Evolutionary conservation across 2,113 vertebrate genomes (phyloP).

Genomic region (Beaufortia kweichowensis): DNA sequence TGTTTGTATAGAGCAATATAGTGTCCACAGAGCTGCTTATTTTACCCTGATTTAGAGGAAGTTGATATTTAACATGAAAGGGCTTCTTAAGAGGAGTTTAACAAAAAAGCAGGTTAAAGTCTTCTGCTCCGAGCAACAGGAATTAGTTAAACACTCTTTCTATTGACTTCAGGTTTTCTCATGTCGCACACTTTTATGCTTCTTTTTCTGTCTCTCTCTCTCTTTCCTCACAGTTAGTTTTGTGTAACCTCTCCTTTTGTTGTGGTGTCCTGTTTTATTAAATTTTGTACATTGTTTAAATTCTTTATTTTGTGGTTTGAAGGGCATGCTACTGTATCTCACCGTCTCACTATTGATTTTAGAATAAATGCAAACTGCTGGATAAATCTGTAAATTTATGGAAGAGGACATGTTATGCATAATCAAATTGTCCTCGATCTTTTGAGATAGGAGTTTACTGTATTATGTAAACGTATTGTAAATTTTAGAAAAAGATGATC

Average conservation of each 20-base stretch:
- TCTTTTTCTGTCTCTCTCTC: not conserved
- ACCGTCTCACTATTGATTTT: constrained; percentile 28
- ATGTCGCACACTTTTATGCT: not conserved
- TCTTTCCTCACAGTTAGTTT: not conserved
- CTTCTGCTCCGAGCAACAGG: constrained; percentile 62
- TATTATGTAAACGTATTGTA: too few relatives aligned
- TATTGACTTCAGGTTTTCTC: constrained; percentile 15
- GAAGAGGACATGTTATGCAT: too few relatives aligned
- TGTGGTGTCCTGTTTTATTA: too few relatives aligned
- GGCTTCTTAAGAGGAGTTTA: constrained; percentile 70
- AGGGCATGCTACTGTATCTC: constrained; percentile 47
- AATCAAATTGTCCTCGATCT: too few relatives aligned
- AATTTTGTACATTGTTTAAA: constrained; percentile 57
- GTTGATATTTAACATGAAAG: constrained; percentile 75
- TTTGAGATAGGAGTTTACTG: too few relatives aligned
- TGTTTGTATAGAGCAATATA: constrained; percentile 71
- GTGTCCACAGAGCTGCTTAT: constrained; percentile 61
- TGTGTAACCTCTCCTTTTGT: constrained; percentile 24
- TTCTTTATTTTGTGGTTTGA: constrained; percentile 43
- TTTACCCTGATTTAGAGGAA: constrained; percentile 69
- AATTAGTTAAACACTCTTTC: constrained; percentile 54
- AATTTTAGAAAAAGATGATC: too few relatives aligned
- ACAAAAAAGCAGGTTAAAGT: constrained; percentile 72
- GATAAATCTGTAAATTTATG: not conserved
- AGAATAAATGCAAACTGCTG: constrained; percentile 42